These are phyloP conservation scores for Phragmatobia fuliginosa DNA, from an alignment of 2,888 invertebrate genomes.

Conservation along the genomic window DNA sequence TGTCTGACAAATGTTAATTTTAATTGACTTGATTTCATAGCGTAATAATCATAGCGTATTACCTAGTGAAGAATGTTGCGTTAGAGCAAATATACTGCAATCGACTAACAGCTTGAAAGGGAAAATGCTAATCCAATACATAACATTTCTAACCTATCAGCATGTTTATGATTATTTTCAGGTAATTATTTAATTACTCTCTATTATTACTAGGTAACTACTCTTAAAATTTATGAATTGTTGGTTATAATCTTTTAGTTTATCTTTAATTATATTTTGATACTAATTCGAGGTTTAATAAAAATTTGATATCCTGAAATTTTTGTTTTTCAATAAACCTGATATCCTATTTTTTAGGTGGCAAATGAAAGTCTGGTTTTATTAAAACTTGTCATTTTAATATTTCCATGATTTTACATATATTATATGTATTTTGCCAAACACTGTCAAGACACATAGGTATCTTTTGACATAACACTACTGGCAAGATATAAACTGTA, in stretches of 20 bases:
- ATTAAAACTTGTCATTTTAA: conserved; percentile 67
- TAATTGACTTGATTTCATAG: conserved; percentile 4
- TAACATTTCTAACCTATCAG: background rate
- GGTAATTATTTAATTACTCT: too few relatives aligned
- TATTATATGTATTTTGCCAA: conserved; percentile 50
- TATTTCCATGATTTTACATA: conserved; percentile 57
- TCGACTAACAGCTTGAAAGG: background rate
- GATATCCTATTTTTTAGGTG: background rate
- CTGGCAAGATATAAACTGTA: conserved; percentile 66
- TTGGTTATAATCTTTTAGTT: background rate
- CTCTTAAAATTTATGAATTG: background rate
- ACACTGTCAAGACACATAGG: too few relatives aligned
- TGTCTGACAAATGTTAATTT: background rate
- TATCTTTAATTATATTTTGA: background rate
- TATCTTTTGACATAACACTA: conserved; percentile 45
- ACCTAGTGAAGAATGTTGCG: background rate
- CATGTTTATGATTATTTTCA: too few relatives aligned
- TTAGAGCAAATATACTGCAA: background rate
- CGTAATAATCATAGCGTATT: conserved; percentile 3
- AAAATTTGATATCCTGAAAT: conserved; percentile 4
- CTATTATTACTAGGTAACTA: background rate
- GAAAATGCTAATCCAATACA: background rate
- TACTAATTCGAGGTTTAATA: conserved; percentile 11
- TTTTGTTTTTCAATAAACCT: conserved; percentile 11
- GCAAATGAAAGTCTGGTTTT: conserved; percentile 52